These are phyloP conservation scores for Hyperoplus immaculatus DNA, from an alignment of 2,797 vertebrate genomes.

Conservation along the genomic window DNA sequence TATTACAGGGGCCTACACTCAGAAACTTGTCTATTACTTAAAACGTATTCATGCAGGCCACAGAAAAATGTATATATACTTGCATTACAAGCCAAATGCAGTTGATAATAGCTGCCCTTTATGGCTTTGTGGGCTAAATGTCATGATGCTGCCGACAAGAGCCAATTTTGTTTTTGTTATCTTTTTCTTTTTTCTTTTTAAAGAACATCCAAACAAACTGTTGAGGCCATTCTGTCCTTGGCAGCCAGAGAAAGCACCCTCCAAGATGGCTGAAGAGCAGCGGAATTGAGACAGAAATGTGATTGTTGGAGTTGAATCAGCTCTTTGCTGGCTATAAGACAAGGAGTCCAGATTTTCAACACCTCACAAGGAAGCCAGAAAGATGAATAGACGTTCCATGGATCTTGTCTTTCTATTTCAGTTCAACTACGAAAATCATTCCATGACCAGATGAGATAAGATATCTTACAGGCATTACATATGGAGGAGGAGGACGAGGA, in stretches of 20 bases:
- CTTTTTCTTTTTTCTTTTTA: conserved; percentile 23
- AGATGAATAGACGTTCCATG: conserved; percentile 31
- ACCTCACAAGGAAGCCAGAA: conserved; percentile 41
- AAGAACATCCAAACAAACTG: conserved; percentile 59
- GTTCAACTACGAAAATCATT: conserved; percentile 35
- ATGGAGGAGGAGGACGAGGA: conserved; percentile 56
- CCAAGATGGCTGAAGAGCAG: conserved; percentile 61
- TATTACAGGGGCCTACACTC: neutral
- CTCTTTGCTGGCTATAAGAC: conserved; percentile 55
- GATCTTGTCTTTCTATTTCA: conserved; percentile 34
- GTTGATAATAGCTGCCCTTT: conserved; percentile 58
- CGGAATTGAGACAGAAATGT: conserved; percentile 62
- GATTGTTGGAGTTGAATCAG: conserved; percentile 55
- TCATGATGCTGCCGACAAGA: conserved; percentile 66
- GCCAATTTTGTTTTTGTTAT: neutral
- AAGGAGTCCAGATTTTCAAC: conserved; percentile 54
- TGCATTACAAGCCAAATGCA: conserved; percentile 17
- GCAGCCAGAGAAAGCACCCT: conserved; percentile 59
- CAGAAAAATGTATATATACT: neutral
- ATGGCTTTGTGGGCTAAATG: conserved; percentile 65
- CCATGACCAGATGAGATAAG: conserved; percentile 32
- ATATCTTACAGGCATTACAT: conserved; percentile 40
- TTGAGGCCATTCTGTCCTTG: conserved; percentile 70
- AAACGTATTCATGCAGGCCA: neutral
- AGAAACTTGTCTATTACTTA: conserved; percentile 19